Evolutionary conservation across 2,888 invertebrate genomes (phyloP).

Genomic region (Quadroppia sp.): DNA sequence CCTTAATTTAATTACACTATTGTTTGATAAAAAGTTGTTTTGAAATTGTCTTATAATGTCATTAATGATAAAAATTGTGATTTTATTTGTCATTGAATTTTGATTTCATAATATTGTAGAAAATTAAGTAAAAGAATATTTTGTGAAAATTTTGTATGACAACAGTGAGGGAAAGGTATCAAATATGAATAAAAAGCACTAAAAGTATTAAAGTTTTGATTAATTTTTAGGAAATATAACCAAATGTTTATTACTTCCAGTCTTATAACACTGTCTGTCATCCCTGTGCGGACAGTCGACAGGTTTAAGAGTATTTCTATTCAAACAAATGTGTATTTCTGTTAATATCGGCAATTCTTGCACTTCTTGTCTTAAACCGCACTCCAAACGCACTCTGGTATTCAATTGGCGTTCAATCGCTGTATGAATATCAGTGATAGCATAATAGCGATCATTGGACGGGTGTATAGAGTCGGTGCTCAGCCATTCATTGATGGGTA

Average conservation of each 20-base stretch:
- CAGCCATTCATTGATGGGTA: constrained; percentile 9
- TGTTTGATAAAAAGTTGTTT: too few species aligned
- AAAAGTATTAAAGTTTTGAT: neutral
- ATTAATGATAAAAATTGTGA: too few species aligned
- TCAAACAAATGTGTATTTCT: constrained; percentile 30
- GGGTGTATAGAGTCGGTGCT: neutral
- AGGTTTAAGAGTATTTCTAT: neutral
- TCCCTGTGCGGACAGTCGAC: constrained; percentile 6
- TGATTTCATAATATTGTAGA: too few species aligned
- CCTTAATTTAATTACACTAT: too few species aligned
- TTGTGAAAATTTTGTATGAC: too few species aligned
- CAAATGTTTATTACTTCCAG: neutral
- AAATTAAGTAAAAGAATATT: too few species aligned
- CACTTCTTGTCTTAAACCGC: neutral
- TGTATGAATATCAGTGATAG: neutral
- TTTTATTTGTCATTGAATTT: too few species aligned
- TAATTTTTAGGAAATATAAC: constrained; percentile 6
- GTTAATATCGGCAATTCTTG: neutral
- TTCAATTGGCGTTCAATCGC: constrained; percentile 16
- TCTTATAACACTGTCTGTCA: constrained; percentile 11
- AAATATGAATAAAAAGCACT: neutral
- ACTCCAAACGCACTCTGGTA: neutral
- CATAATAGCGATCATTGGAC: neutral
- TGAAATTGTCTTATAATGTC: too few species aligned
- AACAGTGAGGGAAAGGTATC: too few species aligned